Conservation (phyloP, 2,888 invertebrate species). For the Cenopis cana region DNA sequence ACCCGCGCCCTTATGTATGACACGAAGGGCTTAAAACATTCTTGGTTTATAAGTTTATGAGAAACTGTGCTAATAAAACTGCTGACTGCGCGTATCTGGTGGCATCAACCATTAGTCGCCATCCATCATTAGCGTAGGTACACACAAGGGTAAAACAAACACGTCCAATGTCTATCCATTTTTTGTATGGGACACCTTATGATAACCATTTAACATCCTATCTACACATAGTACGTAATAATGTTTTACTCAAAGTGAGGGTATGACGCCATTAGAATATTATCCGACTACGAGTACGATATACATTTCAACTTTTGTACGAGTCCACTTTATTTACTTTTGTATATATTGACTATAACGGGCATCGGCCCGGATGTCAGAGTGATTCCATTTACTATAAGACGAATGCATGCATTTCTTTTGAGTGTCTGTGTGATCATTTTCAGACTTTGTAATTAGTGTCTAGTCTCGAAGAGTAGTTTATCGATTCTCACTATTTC, state of each 20-base stretch:
- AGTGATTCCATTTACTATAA: constrained; percentile 84
- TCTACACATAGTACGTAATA: too few relatives aligned
- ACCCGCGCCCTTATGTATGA: too few relatives aligned
- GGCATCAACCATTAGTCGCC: not conserved
- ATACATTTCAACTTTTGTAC: constrained; percentile 22
- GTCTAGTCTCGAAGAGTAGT: constrained; percentile 81
- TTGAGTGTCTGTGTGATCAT: constrained; percentile 82
- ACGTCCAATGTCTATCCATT: not conserved
- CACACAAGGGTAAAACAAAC: not conserved
- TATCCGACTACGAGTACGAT: not conserved
- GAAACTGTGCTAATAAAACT: not conserved
- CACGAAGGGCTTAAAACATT: not conserved
- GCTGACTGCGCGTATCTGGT: constrained; percentile 1
- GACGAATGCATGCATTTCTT: constrained; percentile 83
- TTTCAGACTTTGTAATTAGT: constrained; percentile 76
- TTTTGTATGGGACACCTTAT: too few relatives aligned
- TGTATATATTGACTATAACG: constrained; percentile 75
- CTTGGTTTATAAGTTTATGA: not conserved
- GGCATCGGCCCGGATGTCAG: constrained; percentile 71
- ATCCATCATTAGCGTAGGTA: not conserved
- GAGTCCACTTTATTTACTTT: constrained; percentile 51
- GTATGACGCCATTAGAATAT: not conserved
- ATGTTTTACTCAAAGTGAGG: not conserved
- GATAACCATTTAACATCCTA: too few relatives aligned
- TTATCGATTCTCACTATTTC: constrained; percentile 77